Evolutionary conservation across 2,113 vertebrate genomes (phyloP), one percentile per base, ranked within the genome.

Genomic region (Aleadryas rufinucha): DNA sequence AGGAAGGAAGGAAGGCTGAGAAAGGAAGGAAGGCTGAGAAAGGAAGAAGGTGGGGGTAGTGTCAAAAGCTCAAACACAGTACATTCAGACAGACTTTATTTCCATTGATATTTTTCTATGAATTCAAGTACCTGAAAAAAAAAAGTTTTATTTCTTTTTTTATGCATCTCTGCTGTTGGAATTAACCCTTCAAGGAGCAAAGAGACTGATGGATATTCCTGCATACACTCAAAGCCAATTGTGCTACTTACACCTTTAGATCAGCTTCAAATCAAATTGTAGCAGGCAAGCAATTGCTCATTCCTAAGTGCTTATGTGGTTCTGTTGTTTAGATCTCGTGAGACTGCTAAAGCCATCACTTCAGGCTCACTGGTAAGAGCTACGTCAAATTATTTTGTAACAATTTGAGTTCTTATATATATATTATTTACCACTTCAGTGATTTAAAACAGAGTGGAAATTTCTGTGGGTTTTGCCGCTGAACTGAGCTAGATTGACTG

Each of bases 341-440:
- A 92, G 63, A 33, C 42, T 92, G 76, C 61, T 84, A 71, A 91
- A 92, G n/a, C 84, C 11, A 2, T 91, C 87, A 82, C 69, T 87
- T 87, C 65, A 84, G 74, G 35, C 70, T 91, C 2, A 1, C 61
- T 70, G 35, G 49, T 72, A 91, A 85, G 41, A 95, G 33, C 45
- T 89, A 53, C 4, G 12, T 70, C 70, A 94, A 94, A 96, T 90
- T 93, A 91, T 95, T 96, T 91, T 60, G 39, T 63, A 78, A 81
- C 75, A 87, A 78, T 92, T 47, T 79, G 45, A 84, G 31, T 85
- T 91, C 66, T 88, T 90, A 22, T 61, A 13, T 80, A 70, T 90
- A 42, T 83, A 63, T 83, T 91, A 87, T 96, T 96, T 95, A 91
- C n/a, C 41, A 87, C 66, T 59, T 93, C 21, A 42, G n/a, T 79